Conservation (phyloP, 2,888 invertebrate species). For the Lycaena phlaeas region DNA sequence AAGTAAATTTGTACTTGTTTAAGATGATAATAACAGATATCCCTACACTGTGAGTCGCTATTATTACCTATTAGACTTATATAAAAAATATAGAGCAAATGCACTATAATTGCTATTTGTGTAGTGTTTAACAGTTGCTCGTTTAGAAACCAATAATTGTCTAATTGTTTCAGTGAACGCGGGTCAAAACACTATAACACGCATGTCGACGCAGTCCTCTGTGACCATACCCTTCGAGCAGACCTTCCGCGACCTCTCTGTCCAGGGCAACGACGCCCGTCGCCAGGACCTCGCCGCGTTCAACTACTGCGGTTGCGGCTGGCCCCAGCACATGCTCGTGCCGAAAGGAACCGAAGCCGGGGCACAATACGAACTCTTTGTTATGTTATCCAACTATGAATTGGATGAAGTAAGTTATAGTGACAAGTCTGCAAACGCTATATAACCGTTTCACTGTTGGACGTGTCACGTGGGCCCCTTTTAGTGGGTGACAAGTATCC, state of each 20-base stretch:
- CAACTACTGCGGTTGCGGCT: conserved; percentile 76
- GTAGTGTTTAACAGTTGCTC: no score
- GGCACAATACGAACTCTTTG: conserved; percentile 45
- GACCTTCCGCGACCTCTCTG: conserved; percentile 68
- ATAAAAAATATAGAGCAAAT: no score
- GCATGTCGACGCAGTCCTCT: conserved; percentile 72
- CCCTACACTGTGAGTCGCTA: no score
- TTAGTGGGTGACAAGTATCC: no score
- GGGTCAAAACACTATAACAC: conserved; percentile 69
- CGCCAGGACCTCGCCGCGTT: conserved; percentile 35
- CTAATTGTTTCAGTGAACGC: conserved; percentile 60
- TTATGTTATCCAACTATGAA: conserved; percentile 63
- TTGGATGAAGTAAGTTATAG: conserved; percentile 47
- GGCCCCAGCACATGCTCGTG: conserved; percentile 73
- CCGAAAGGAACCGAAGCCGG: conserved; percentile 61
- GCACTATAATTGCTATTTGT: no score
- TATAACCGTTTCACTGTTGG: no score
- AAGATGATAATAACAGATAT: no score
- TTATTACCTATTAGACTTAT: no score
- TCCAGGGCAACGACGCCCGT: conserved; percentile 31
- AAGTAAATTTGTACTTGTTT: no score
- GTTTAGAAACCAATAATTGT: no score
- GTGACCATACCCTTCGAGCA: conserved; percentile 73
- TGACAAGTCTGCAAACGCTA: no score
- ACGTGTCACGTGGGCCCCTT: no score